Evolutionary conservation across 1,140 invertebrate species (phyloP), one percentile per base, ranked within the genome.

Genomic region (Papilio xuthus): DNA sequence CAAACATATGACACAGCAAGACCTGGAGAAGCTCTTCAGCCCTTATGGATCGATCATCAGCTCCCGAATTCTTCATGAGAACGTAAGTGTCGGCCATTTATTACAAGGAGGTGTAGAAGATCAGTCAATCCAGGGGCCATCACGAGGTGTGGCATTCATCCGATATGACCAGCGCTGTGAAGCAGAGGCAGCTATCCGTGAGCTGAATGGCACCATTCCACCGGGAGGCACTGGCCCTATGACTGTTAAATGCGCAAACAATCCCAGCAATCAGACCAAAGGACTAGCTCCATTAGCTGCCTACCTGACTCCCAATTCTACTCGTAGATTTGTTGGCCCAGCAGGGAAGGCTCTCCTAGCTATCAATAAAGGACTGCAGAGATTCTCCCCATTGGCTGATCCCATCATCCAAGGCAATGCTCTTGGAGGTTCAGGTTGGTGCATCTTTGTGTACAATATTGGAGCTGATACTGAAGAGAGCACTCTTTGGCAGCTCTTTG

Each of bases 401-500:
- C 96, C 97, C 15, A 95, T 97, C 83, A 95, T 97, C 85, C 96
- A 97, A 81, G 96, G 96, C 79, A 97, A 96, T 88, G 95, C 96
- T 50, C 95, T 96, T 90, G 96, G 96, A 73, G 96, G 96, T 79
- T 97, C 97, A 63, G 97, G 97, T 72, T 98, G 97, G 97, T 98
- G 97, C 91, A 97, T 98, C 90, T 98, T 98, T 93, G 97, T 98
- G n/a, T 98, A 98, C 94, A 98, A 98, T 92, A 95, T 98, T 85
- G 97, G 97, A 69, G 97, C 98, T 42, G 98, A 98, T 88, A 98
- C 97, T 4, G 97, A 98, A 91, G 98, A 98, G 90, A 97, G 97
- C 88, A 96, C 97, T 37, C 95, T 98, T 78, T 98, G 98, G 98
- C 97, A 98, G 94, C 95, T 98, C 75, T 98, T 98, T 93, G 98